These are phyloP conservation scores for Calycopis cecrops DNA, from an alignment of 1,140 invertebrate species.

Conservation along the genomic window DNA sequence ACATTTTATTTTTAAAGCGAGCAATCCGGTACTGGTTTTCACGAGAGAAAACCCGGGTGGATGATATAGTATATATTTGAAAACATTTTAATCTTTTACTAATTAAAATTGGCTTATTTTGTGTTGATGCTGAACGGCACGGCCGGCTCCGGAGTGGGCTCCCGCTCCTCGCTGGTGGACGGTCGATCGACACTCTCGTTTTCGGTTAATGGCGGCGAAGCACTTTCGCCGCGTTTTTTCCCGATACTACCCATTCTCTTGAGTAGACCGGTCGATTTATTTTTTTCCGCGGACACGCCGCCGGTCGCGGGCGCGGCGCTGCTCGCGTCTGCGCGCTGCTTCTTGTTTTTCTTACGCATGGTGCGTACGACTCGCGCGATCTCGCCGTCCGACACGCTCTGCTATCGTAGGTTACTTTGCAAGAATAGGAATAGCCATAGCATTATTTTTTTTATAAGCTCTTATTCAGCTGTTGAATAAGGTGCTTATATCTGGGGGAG, in stretches of 20 bases:
- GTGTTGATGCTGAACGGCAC: constrained; percentile 36
- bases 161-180: not conserved
- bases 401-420: too few species aligned
- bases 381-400: constrained; percentile 61
- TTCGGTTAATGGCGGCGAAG: constrained; percentile 19
- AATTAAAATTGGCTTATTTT: too few species aligned
- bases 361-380: constrained; percentile 60
- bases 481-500: too few species aligned
- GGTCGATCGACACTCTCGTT: not conserved
- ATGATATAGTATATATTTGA: too few species aligned
- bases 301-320: constrained; percentile 52
- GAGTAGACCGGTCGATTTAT: constrained; percentile 41
- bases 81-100: too few species aligned
- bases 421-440: too few species aligned
- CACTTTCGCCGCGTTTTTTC: constrained; percentile 38
- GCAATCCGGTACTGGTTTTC: too few species aligned
- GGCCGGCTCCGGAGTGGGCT: constrained; percentile 32
- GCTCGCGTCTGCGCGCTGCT: constrained; percentile 45
- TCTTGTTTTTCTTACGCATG: constrained; percentile 68
- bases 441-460: too few species aligned
- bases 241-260: constrained; percentile 56
- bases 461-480: too few species aligned
- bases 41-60: too few species aligned
- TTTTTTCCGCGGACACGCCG: constrained; percentile 50
- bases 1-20: too few species aligned